Base-by-base conservation (phyloP, 2,888 invertebrate genomes). In the Erebia ligea region DNA sequence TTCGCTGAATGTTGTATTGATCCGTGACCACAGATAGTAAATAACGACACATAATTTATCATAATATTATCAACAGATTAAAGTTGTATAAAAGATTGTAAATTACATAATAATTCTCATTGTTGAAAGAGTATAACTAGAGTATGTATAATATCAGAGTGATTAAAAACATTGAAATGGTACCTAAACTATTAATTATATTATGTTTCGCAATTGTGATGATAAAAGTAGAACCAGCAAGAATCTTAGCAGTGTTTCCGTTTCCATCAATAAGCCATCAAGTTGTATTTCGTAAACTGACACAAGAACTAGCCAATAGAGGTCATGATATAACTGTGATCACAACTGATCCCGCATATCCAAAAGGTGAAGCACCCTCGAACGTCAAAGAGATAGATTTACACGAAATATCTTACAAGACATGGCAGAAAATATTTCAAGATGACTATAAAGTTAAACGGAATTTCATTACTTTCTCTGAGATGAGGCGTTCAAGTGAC, bases 241-340 rank as follows among this genome's bases (percentile, higher is more conserved):
- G 78, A 70, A 90, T 91, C 62, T 74, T 91, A 58, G 85, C 78
- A 0, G 76, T 88, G 0, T 78, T 86, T 54, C 80, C 88, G 1
- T 75, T 79, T 1, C 83, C 89, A 1, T 85, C 86, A 0, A 85
- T 92, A 52, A 94, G 93, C 68, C 78, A 79, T 67, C 78, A 78
- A 71, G 48, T 74, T 1, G 76, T 76, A 1, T 80, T 81, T 84
- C 85, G 80, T n/a, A 77, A 81, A 34, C 66, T 91, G 1, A 81
- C 85, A 13, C 77, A 81, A 34, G 86, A 84, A 25, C 76, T 92
- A 17, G 81, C 81, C 0, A 77, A 74, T 50, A 76, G 82, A 48
- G 91, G 91, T 1, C 92, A 93, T 72, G 80, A 90, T 63, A 66
- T 92, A 0, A 82, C 84, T 0, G 79, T 89, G 0, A 72, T 88